Percentiles rank a stretch among this genome's conserved stretches.
Conservation (phyloP, 2,888 invertebrate species). For the Aproaerema taeniolella region DNA sequence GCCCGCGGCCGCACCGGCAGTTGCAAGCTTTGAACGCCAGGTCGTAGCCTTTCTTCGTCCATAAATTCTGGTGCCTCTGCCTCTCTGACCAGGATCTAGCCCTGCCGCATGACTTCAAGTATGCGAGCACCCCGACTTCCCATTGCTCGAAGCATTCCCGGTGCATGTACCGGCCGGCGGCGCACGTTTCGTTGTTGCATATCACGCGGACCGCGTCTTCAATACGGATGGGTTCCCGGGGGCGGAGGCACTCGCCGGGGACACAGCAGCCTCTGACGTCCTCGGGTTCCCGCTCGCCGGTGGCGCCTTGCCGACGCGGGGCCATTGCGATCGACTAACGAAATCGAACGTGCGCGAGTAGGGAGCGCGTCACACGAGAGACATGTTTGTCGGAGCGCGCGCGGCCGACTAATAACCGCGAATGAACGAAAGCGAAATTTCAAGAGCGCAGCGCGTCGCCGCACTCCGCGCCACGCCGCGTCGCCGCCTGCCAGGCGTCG, state of each 20-base stretch:
- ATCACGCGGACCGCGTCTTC: conserved; percentile 91
- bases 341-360: conserved; percentile 63
- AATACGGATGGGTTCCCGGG: conserved; percentile 79
- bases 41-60: conserved; percentile 99
- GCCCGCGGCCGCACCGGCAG: conserved; percentile 95
- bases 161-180: conserved; percentile 95
- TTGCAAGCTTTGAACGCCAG: conserved; percentile 96
- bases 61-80: conserved; percentile 95
- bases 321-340: conserved; percentile 66
- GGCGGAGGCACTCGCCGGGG: conserved; percentile 89
- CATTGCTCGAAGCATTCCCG: conserved; percentile 96
- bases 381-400: conserved; percentile 79
- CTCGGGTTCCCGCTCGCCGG: conserved; percentile 67
- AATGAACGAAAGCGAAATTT: conserved; percentile 84
- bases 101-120: conserved; percentile 92
- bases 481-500: conserved; percentile 38
- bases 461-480: conserved; percentile 48
- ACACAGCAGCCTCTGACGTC: conserved; percentile 86
- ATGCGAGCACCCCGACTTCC: conserved; percentile 93
- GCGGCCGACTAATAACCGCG: conserved; percentile 76
- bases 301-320: conserved; percentile 70
- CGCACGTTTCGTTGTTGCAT: conserved; percentile 96
- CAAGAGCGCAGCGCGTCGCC: conserved; percentile 78
- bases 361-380: conserved; percentile 72
- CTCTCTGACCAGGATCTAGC: conserved; percentile 97